A percentile compares a stretch with the other conserved stretches of the same genome.
These are phyloP conservation scores for Gallinago media DNA, from an alignment of 2,113 vertebrate species.

Conservation along the genomic window DNA sequence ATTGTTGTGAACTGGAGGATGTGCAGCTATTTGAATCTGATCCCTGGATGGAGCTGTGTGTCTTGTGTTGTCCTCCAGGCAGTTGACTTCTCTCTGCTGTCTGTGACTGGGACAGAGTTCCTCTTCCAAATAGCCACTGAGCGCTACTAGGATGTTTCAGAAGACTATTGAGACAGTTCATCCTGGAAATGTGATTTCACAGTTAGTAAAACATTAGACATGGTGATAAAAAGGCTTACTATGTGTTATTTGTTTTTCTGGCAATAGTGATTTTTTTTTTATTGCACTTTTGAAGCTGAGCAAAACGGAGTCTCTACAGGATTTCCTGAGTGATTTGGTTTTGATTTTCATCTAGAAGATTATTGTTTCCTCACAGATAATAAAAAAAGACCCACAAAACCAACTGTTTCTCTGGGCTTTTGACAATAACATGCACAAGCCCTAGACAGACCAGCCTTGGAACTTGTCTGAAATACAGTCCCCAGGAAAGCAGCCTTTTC, in stretches of 20 bases:
- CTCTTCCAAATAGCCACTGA: background rate
- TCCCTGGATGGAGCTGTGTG: background rate
- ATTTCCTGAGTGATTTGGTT: conserved; percentile 11
- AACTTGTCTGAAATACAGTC: background rate
- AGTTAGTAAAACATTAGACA: conserved; percentile 57
- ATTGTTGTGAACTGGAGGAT: background rate
- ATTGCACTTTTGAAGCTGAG: background rate
- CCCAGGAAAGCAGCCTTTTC: background rate
- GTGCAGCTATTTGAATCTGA: background rate
- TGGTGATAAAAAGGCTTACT: conserved; percentile 52
- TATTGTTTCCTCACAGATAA: conserved; percentile 12
- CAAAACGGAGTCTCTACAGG: background rate
- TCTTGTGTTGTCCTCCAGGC: background rate
- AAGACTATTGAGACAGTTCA: conserved; percentile 32
- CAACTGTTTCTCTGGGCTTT: background rate
- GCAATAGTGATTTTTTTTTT: background rate
- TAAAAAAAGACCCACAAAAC: background rate
- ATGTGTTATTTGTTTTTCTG: conserved; percentile 34
- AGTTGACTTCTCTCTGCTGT: background rate
- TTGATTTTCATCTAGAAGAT: background rate
- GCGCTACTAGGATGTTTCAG: background rate
- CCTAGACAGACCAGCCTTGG: background rate
- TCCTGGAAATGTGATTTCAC: conserved; percentile 57
- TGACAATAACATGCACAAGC: background rate
- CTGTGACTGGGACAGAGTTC: background rate